Conservation (phyloP, 2,797 vertebrate genomes). For the Chelonia mydas region DNA sequence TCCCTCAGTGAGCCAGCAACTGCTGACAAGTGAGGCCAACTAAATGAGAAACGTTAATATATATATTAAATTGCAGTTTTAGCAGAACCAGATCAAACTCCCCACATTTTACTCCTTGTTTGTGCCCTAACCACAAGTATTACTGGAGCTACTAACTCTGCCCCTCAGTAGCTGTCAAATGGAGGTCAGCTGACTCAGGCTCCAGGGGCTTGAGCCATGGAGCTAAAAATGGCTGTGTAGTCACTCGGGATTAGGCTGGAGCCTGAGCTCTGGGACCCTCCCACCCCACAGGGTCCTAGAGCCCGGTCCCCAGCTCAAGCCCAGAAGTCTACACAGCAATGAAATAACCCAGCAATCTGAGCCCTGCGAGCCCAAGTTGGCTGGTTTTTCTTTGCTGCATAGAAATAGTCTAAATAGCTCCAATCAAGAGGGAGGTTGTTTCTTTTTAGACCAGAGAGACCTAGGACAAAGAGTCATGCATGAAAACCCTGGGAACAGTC, state of each 20-base stretch:
- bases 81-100: background rate
- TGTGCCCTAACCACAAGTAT: background rate
- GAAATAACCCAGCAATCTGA: background rate
- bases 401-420: no score
- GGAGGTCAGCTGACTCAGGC: background rate
- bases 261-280: background rate
- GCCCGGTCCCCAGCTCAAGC: background rate
- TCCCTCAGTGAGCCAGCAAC: background rate
- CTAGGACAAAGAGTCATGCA: background rate
- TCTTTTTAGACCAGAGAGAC: background rate
- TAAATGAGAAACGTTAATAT: background rate
- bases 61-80: background rate
- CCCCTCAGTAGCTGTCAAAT: background rate
- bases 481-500: background rate
- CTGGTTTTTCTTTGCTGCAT: background rate
- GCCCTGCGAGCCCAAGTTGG: background rate
- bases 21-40: background rate
- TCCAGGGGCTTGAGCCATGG: background rate
- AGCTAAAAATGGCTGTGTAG: background rate
- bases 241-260: background rate
- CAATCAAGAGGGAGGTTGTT: background rate
- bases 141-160: background rate
- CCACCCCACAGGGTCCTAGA: background rate
- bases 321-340: background rate
- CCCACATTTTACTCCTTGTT: background rate